These are phyloP conservation scores for Amphiprion ocellaris DNA, from an alignment of 2,113 vertebrate species.

Conservation along the genomic window DNA sequence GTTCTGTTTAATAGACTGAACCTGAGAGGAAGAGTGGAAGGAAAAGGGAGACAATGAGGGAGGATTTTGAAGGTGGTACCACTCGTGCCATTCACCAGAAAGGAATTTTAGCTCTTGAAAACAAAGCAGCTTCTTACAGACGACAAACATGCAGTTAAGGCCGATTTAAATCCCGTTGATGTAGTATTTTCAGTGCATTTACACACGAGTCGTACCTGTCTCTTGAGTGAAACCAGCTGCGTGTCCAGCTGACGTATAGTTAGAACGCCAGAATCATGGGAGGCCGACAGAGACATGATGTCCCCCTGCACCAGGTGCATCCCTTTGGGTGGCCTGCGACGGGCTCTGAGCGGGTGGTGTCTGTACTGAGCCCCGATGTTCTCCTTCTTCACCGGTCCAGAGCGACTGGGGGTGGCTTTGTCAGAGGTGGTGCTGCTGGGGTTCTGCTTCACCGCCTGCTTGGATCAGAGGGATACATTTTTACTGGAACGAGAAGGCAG, in stretches of 20 bases:
- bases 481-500: too few species aligned
- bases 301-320: slow-evolving; percentile 92
- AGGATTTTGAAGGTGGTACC: too few species aligned
- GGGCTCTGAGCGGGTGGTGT: slow-evolving; percentile 89
- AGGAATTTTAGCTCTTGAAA: too few species aligned
- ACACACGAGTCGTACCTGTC: slow-evolving; percentile 84
- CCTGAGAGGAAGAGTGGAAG: slow-evolving; percentile 70
- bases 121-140: too few species aligned
- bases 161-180: too few species aligned
- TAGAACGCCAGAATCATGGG: slow-evolving; percentile 86
- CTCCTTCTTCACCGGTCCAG: slow-evolving; percentile 88
- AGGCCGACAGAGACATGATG: slow-evolving; percentile 86
- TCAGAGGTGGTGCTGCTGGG: slow-evolving; percentile 68
- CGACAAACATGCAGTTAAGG: too few species aligned
- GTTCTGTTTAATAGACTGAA: slow-evolving; percentile 92
- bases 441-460: slow-evolving; percentile 77
- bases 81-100: too few species aligned
- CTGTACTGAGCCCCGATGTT: slow-evolving; percentile 89
- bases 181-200: neutral
- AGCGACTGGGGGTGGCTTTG: slow-evolving; percentile 71
- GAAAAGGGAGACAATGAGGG: neutral
- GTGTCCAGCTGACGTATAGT: slow-evolving; percentile 89
- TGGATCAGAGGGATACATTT: neutral
- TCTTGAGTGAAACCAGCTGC: slow-evolving; percentile 91
- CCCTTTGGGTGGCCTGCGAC: slow-evolving; percentile 92